A percentile compares a stretch with the other conserved stretches of the same genome.
These are phyloP conservation scores for Ia io DNA, from an alignment of 2,113 vertebrate species.

Conservation along the genomic window DNA sequence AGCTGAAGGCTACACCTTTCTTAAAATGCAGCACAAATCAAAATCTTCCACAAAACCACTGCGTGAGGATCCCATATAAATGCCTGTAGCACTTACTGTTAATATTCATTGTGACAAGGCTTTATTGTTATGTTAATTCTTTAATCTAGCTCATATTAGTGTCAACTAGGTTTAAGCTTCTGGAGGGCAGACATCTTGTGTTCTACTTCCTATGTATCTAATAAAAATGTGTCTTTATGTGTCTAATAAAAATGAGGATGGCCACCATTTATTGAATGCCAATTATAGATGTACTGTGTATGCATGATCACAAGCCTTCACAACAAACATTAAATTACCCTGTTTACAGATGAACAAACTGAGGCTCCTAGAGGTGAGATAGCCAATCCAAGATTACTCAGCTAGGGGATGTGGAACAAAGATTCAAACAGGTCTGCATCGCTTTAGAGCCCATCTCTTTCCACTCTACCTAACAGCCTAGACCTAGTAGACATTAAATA, in stretches of 20 bases:
- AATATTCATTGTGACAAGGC: background rate
- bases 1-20: background rate
- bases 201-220: background rate
- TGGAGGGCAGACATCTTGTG: background rate
- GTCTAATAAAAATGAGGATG: background rate
- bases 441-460: background rate
- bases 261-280: background rate
- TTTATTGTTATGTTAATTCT: background rate
- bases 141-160: background rate
- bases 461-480: background rate
- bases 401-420: background rate
- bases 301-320: background rate
- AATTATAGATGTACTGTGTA: background rate
- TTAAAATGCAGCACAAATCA: background rate
- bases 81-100: no score
- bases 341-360: background rate
- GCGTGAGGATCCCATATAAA: background rate
- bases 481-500: background rate
- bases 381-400: background rate
- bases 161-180: background rate
- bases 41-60: background rate
- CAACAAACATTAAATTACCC: background rate
- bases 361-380: background rate
- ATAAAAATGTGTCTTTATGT: background rate
- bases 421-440: background rate